Evolutionary conservation across 1,140 invertebrate genomes (phyloP).

Genomic region (Tetramorium simillimum): DNA sequence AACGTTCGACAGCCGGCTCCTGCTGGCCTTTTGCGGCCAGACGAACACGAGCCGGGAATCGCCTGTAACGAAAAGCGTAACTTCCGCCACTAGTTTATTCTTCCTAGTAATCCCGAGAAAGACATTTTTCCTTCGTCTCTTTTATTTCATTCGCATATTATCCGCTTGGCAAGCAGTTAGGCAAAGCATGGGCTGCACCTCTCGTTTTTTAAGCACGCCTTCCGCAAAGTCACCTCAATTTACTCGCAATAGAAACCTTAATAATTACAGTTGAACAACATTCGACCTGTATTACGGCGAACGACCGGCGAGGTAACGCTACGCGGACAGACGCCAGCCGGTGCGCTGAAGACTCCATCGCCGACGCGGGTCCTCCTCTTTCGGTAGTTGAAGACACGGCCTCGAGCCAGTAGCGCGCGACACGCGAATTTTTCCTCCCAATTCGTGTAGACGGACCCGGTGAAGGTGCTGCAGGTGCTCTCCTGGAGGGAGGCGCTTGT

Average conservation of each 20-base stretch:
- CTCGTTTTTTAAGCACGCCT: not conserved
- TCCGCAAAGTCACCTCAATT: not conserved
- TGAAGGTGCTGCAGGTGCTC: conserved; percentile 62
- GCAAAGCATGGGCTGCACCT: not conserved
- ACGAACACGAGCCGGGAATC: conserved; percentile 80
- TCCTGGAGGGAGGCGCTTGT: conserved; percentile 67
- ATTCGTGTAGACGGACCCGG: conserved; percentile 49
- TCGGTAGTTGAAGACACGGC: conserved; percentile 66
- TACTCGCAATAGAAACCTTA: not conserved
- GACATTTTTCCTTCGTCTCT: not conserved
- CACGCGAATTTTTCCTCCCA: conserved; percentile 62
- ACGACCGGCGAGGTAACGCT: conserved; percentile 73
- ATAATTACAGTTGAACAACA: not conserved
- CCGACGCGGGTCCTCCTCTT: conserved; percentile 59
- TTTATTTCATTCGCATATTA: not conserved
- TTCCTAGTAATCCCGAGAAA: not conserved
- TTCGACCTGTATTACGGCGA: conserved; percentile 66
- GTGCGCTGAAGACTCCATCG: conserved; percentile 71
- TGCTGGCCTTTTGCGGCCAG: conserved; percentile 79
- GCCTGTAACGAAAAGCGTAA: conserved; percentile 60
- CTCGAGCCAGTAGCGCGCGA: conserved; percentile 47
- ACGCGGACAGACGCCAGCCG: conserved; percentile 74
- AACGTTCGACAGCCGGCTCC: conserved; percentile 66
- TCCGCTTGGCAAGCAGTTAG: not conserved
- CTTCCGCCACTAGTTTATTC: no score